Evolutionary conservation across 2,113 vertebrate genomes (phyloP), one percentile per base, ranked within the genome.

Genomic region (Dendropsophus ebraccatus): DNA sequence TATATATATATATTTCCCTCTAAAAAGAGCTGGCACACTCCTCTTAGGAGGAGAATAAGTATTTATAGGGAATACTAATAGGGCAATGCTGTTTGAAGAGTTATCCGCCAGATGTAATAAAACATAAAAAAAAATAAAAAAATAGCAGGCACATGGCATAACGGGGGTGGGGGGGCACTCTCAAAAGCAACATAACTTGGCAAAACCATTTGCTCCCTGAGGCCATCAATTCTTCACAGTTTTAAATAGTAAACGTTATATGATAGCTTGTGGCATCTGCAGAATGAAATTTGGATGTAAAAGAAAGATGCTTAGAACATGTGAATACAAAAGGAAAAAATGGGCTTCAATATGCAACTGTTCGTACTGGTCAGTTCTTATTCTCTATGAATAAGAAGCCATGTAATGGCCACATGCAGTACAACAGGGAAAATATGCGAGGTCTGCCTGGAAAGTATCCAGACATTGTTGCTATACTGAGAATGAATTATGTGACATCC

Each of bases 201-300:
- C 74, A 52, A 45, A 23, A 60, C 19, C 56, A 65, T 62, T 65
- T 85, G 47, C 65, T 77, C 45, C 25, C 73, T 67, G 56, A 30
- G 37, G 58, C n/a, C 41, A 69, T 54, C 49, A 28, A 85, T 85
- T 77, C 30, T 85, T 79, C 47, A 78, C 37, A 50, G 73, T 77
- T 79, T 70, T 78, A 76, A 76, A 75, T 45, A 73, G 52, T 54
- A 74, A 74, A 84, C 30, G 35, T 77, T n/a, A 84, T 75, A 85
- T 14, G 58, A 50, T 62, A 17, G 8, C 10, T 77, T 21, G 13
- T 23, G 41, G 72, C 72, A 60, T 75, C 10, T 75, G 65, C 21
- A 74, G 67, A 73, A 52, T 56, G 17, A 60, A 17, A 65, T 84
- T 35, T 76, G 73, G 56, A 49, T 65, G 37, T 21, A 45, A 21